Percentiles rank a stretch among this genome's conserved stretches.
Evolutionary conservation across 2,797 vertebrate species (phyloP).

Genomic region (Enteromius radiatus): DNA sequence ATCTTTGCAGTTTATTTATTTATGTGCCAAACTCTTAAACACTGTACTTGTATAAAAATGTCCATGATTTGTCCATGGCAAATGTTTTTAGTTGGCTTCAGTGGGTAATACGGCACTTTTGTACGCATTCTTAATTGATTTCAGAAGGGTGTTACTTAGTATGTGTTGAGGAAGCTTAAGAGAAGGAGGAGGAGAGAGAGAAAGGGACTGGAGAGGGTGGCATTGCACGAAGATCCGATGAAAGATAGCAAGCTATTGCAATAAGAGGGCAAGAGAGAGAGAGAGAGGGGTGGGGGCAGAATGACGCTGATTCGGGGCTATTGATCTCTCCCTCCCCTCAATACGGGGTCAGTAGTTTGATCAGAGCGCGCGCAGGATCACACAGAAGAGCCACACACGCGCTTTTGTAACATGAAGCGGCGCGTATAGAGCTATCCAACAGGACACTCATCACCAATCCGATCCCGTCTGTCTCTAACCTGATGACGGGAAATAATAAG

Average conservation of each 20-base stretch:
- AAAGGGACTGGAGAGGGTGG: conserved; percentile 1
- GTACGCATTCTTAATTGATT: conserved; percentile 44
- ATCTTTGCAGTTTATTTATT: not conserved
- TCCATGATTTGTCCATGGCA: conserved; percentile 1
- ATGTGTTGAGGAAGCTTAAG: conserved; percentile 45
- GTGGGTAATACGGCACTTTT: not conserved
- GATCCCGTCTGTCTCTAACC: conserved; percentile 80
- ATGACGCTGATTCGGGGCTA: conserved; percentile 42
- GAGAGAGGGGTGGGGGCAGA: conserved; percentile 38
- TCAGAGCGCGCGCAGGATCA: conserved; percentile 37
- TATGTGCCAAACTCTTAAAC: not conserved
- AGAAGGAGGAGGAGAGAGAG: conserved; percentile 44
- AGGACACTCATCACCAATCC: conserved; percentile 64
- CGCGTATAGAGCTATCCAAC: conserved; percentile 5
- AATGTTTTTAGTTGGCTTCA: conserved; percentile 10
- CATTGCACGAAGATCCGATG: conserved; percentile 24
- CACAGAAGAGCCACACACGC: conserved; percentile 37
- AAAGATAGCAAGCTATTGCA: conserved; percentile 53
- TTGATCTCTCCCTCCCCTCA: conserved; percentile 51
- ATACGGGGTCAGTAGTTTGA: conserved; percentile 50
- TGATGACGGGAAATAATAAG: conserved; percentile 84
- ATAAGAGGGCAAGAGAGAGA: conserved; percentile 27
- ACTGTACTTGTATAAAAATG: not conserved
- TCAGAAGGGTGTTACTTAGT: conserved; percentile 54
- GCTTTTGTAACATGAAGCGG: conserved; percentile 26